Evolutionary conservation across 1,140 invertebrate species (phyloP).

Genomic region (Galleria mellonella): DNA sequence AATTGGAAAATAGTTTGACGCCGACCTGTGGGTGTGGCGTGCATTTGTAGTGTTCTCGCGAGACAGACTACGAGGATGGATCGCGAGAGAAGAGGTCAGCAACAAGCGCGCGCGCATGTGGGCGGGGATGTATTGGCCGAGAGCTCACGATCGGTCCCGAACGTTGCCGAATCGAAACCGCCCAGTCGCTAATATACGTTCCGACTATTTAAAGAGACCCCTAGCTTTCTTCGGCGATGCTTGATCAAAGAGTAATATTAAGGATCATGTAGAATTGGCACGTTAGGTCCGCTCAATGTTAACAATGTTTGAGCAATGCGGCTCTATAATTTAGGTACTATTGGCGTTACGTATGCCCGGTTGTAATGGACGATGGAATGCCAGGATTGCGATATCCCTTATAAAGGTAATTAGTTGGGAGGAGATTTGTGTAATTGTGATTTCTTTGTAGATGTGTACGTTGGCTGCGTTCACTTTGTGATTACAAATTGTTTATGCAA

Average conservation of each 20-base stretch:
- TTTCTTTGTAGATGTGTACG: slow-evolving; percentile 7
- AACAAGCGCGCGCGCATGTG: slow-evolving; percentile 30
- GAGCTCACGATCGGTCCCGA: slow-evolving; percentile 39
- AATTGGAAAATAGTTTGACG: slow-evolving; percentile 61
- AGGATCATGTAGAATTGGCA: slow-evolving; percentile 17
- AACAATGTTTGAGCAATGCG: slow-evolving; percentile 31
- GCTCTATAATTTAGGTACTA: slow-evolving; percentile 23
- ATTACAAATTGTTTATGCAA: background rate
- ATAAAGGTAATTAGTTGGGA: slow-evolving; percentile 22
- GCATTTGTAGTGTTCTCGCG: slow-evolving; percentile 16
- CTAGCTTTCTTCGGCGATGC: slow-evolving; percentile 16
- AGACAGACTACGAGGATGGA: slow-evolving; percentile 27
- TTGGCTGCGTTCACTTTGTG: background rate
- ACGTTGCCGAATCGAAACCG: slow-evolving; percentile 37
- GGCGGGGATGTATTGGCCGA: slow-evolving; percentile 44
- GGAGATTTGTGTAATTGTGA: slow-evolving; percentile 10
- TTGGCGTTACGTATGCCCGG: slow-evolving; percentile 20
- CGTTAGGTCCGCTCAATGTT: slow-evolving; percentile 21
- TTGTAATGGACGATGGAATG: slow-evolving; percentile 28
- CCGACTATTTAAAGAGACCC: slow-evolving; percentile 28
- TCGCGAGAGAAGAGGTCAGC: slow-evolving; percentile 25
- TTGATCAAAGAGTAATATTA: slow-evolving; percentile 10
- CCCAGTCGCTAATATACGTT: slow-evolving; percentile 44
- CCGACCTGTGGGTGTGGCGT: slow-evolving; percentile 47
- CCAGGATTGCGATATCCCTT: slow-evolving; percentile 27